Base-by-base conservation (phyloP, 2,797 vertebrate genomes). In the Onychomys leucogaster region DNA sequence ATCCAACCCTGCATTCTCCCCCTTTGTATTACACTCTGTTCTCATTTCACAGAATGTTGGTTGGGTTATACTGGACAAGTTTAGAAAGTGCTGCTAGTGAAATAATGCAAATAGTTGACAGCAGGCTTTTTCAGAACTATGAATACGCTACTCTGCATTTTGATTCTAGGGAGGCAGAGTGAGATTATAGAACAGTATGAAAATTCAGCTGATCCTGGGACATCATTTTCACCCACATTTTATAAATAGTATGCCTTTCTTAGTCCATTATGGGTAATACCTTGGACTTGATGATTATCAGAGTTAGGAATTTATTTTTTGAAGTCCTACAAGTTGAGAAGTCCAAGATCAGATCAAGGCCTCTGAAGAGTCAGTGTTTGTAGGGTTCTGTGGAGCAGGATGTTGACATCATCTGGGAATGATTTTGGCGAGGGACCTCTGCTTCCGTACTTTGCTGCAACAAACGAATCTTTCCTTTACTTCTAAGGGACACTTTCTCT, bases 31-130 rank as follows among this genome's bases (percentile, higher is more conserved):
- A 16, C 29, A 76, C 0, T 12, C 13, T 46, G 67, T 16, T 65
- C 1, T 91, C 41, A 71, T 93, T 86, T 73, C 71, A 49, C 27
- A 78, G 55, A 27, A 13, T 77, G n/a, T 77, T 84, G 81, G 27
- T 23, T 81, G 32, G 32, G 46, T 76, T 91, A 69, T 14, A 2
- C 61, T 83, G 78, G 59, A 91, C 80, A 89, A 29, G 32, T 65
- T 73, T 85, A 85, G 80, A 73, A 91, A 90, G 86, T 83, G 34
- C 32, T 91, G 19, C 84, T 78, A n/a, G 10, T 83, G 92, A 97
- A 93, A 90, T 89, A 93, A 95, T 63, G 12, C 73, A 96, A 95
- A 92, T 78, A 73, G 46, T 96, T 92, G 82, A 55, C 61, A n/a
- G 61, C 14, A 95, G 55, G 11, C 23, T 84, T 93, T 91, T 63